Base-by-base conservation (phyloP, 2,797 vertebrate genomes). In the Amblyraja radiata region DNA sequence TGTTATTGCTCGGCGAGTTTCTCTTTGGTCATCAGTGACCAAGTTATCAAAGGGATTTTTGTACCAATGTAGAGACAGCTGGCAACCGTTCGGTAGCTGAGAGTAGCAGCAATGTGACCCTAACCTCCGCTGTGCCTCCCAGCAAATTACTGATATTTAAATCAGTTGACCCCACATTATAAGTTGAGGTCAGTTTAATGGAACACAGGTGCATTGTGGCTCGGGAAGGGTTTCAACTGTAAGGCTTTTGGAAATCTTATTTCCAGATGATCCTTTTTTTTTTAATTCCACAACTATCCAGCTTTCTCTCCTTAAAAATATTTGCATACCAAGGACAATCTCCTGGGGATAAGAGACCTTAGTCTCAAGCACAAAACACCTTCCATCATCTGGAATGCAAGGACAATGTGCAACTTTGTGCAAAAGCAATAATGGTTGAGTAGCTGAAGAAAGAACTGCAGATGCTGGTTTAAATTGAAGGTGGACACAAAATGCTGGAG, bases 111-210 rank as follows among this genome's bases (percentile, higher is more conserved):
- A 25, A 39, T 65, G 28, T 68, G 63, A 65, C 84, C 80, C n/a
- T n/a, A 63, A 88, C 84, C 84, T 68, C 84, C 18, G 21, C 10
- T 2, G 63, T 88, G 84, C 84, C 71, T 36, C 84, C 84, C 84
- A 68, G 61, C n/a, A 68, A 86, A 86, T 86, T 61, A 65, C 36
- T 63, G 36, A 36, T 88, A 88, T 88, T 68, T 88, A 88, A 88
- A 88, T 88, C 16, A 88, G 84, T 88, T 88, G 63, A 88, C 63
- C 84, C 36, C 63, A 88, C n/a, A 68, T 68, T 88, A 68, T 32
- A 68, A 63, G n/a, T 2, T 32, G n/a, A 68, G 32, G 63, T 88
- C 84, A 68, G 63, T 68, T 68, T 36, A 68, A 63, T 21, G 7
- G 16, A 88, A 32, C 61, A 88, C 84, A 88, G 63, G 84, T 88